phyloP scores from a whole-genome alignment of 2,888 invertebrate species.

The Colletes collaris region DNA sequence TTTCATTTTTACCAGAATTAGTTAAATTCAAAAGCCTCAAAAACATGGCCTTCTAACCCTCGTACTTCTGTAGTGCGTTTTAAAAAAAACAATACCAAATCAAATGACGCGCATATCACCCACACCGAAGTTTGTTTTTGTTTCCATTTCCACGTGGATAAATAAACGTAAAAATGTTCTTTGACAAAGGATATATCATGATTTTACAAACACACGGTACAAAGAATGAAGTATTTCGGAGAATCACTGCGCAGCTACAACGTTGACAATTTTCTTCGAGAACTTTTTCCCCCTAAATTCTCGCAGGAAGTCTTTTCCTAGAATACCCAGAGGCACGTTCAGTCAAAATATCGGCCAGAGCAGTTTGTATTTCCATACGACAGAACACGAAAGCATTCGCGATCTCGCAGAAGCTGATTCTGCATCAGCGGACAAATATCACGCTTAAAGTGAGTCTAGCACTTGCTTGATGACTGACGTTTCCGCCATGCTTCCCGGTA shows the following conservation, averaged over 20 bases:
- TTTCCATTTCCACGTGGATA: too few species aligned
- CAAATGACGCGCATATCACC: background rate
- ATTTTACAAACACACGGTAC: background rate
- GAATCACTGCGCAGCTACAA: too few species aligned
- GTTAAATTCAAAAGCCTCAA: conserved; percentile 19
- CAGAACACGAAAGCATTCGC: conserved; percentile 51
- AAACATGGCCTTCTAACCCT: background rate
- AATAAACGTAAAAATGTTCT: too few species aligned
- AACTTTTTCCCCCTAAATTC: conserved; percentile 6
- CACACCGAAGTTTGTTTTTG: too few species aligned
- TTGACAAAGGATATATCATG: too few species aligned
- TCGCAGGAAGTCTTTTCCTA: conserved; percentile 14
- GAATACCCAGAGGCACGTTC: conserved; percentile 8
- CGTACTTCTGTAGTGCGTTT: conserved; percentile 1
- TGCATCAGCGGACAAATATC: conserved; percentile 57
- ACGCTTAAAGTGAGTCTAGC: conserved; percentile 50
- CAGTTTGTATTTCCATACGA: conserved; percentile 53
- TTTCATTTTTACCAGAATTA: conserved; percentile 18
- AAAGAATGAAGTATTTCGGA: background rate
- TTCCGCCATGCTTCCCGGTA: conserved; percentile 53
- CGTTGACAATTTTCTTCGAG: conserved; percentile 2
- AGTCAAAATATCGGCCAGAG: conserved; percentile 44
- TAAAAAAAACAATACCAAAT: background rate
- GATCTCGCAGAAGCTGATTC: conserved; percentile 40
- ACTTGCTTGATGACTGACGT: conserved; percentile 48